Percentiles rank a stretch among this genome's conserved stretches.
These are phyloP conservation scores for Lontra canadensis DNA, from an alignment of 2,113 vertebrate species.

Conservation along the genomic window DNA sequence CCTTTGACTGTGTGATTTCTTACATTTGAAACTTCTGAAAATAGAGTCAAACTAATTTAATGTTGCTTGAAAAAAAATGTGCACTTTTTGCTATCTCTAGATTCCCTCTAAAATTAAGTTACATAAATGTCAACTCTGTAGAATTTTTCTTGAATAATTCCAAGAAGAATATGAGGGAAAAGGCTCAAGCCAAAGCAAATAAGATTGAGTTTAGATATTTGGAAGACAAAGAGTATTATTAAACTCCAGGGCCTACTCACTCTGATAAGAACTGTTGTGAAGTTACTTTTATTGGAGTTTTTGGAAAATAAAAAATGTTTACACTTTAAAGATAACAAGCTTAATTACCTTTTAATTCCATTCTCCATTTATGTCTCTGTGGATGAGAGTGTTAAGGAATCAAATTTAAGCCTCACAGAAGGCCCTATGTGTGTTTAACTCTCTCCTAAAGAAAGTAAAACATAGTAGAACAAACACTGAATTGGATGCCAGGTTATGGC, in stretches of 20 bases:
- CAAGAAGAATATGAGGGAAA: not conserved
- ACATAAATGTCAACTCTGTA: not conserved
- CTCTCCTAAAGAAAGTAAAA: not conserved
- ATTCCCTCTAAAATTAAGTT: conserved; percentile 5
- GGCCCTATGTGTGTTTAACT: not conserved
- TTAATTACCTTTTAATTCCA: conserved; percentile 12
- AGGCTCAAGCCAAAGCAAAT: not conserved
- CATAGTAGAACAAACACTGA: not conserved
- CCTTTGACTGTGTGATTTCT: not conserved
- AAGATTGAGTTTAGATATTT: conserved; percentile 1
- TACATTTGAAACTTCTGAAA: not conserved
- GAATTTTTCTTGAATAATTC: not conserved
- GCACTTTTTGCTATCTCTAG: not conserved
- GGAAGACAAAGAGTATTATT: not conserved
- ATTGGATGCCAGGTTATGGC: not conserved
- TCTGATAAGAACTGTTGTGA: not conserved
- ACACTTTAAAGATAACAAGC: not conserved
- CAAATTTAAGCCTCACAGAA: not conserved
- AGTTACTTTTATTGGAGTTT: not conserved
- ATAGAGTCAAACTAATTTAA: conserved; percentile 21
- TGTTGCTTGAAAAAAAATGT: not conserved
- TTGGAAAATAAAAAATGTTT: conserved; percentile 19
- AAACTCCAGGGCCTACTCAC: not conserved
- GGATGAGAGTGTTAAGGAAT: not conserved
- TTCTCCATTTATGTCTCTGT: not conserved